Evolutionary conservation across 2,888 invertebrate species (phyloP).

Genomic region (Scaptomyza polygonia): DNA sequence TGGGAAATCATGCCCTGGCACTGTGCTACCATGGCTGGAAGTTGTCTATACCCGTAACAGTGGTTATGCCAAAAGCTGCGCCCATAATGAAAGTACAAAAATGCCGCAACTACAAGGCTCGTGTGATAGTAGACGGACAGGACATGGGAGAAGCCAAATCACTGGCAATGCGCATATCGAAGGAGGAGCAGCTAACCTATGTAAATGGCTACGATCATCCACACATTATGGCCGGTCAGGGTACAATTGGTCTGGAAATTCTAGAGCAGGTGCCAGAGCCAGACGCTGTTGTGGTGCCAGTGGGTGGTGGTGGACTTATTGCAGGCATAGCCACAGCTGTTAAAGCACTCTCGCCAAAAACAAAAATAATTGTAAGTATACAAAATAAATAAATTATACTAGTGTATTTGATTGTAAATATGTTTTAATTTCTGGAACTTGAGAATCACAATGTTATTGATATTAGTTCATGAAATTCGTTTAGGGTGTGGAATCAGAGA

Average conservation of each 20-base stretch:
- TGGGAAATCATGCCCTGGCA: constrained; percentile 96
- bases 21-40: constrained; percentile 91
- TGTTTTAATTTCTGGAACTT: too few relatives aligned
- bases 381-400: too few relatives aligned
- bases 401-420: too few relatives aligned
- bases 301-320: constrained; percentile 95
- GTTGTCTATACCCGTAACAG: constrained; percentile 89
- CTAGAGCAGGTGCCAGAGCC: constrained; percentile 94
- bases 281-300: constrained; percentile 95
- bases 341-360: constrained; percentile 92
- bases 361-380: constrained; percentile 92
- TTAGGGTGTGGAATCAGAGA: constrained; percentile 96
- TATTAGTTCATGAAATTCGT: constrained; percentile 2
- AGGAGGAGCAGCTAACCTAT: constrained; percentile 90
- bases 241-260: constrained; percentile 96
- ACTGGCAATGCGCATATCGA: constrained; percentile 90
- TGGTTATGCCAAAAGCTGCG: constrained; percentile 98
- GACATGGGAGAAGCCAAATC: constrained; percentile 94
- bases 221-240: constrained; percentile 97
- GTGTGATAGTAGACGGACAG: constrained; percentile 89
- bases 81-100: constrained; percentile 98
- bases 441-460: not conserved
- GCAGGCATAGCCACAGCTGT: constrained; percentile 96
- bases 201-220: constrained; percentile 98
- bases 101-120: constrained; percentile 93